Evolutionary conservation across 2,797 vertebrate species (phyloP), one percentile per base, ranked within the genome.

Genomic region (Garrulus glandarius): DNA sequence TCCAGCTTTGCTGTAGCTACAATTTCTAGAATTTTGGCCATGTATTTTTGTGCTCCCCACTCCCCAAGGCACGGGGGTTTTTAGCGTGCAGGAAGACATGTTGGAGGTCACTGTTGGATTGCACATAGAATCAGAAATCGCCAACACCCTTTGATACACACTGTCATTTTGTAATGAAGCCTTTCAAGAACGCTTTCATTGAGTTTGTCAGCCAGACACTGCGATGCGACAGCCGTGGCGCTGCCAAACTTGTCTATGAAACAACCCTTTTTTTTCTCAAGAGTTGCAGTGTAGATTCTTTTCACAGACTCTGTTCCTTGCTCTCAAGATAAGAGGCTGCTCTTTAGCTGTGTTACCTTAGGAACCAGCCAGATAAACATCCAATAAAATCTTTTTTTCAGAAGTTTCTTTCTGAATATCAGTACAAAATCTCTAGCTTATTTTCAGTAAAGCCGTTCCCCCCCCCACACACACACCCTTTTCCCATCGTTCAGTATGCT

Each of bases 291-390:
- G 61, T 53, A 37, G 72, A 77, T 93, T 93, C 69, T 92, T 93
- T 93, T 91, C 75, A 74, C 44, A 49, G 56, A 71, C 50, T 89
- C 30, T 78, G 76, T 92, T 89, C 84, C 82, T 94, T 4, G 59
- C 95, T 96, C 92, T 96, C 77, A 63, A 96, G 96, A 97, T 97
- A 97, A 96, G 95, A 97, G 78, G 61, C 94, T 96, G 95, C 92
- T 96, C 89, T 96, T 97, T 94, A 96, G 85, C 96, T 87, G 89
- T 84, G 95, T 97, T 94, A 95, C 96, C 95, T 96, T 97, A 96
- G 96, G 95, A 97, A 97, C 92, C 92, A 94, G 92, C 64, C 89
- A 95, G 96, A 97, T 96, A 92, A 93, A 94, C 69, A 96, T 95
- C 91, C 95, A 96, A 59, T 96, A 76, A 93, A 86, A 74, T 86